Conservation (phyloP, 2,888 invertebrate species). For the Tiphia femorata region DNA sequence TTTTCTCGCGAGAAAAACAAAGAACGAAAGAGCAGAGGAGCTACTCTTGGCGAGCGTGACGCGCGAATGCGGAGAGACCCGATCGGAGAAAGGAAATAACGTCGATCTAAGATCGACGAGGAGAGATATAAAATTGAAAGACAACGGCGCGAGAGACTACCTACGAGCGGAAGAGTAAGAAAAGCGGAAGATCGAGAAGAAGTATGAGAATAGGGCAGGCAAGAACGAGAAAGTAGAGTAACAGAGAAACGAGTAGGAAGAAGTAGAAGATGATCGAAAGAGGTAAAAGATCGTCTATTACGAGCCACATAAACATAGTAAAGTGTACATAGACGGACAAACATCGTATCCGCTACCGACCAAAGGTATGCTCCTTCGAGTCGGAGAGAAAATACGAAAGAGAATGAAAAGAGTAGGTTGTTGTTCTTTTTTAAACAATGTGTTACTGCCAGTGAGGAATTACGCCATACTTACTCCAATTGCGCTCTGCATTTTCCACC, state of each 20-base stretch:
- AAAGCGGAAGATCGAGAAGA: not conserved
- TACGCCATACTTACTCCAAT: conserved; percentile 66
- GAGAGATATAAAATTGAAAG: too few relatives aligned
- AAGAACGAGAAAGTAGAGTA: not conserved
- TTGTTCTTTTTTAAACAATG: too few relatives aligned
- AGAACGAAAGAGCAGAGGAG: too few relatives aligned
- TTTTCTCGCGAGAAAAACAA: too few relatives aligned
- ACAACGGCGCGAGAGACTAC: too few relatives aligned
- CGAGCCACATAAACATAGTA: not conserved
- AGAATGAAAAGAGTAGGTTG: not conserved
- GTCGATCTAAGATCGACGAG: too few relatives aligned
- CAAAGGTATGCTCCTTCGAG: not conserved
- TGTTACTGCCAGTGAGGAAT: not conserved
- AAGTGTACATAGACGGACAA: too few relatives aligned
- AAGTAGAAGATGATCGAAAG: not conserved
- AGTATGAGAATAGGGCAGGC: not conserved
- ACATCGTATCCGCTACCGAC: not conserved
- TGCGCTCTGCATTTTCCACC: conserved; percentile 65
- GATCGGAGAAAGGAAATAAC: too few relatives aligned
- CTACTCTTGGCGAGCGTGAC: too few relatives aligned
- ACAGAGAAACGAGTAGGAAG: not conserved
- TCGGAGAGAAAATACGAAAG: not conserved
- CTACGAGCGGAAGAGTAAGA: not conserved
- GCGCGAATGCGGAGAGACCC: too few relatives aligned
- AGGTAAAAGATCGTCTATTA: not conserved